These are phyloP conservation scores for Poeciliopsis presidionis DNA, from an alignment of 2,797 vertebrate genomes.

Conservation along the genomic window DNA sequence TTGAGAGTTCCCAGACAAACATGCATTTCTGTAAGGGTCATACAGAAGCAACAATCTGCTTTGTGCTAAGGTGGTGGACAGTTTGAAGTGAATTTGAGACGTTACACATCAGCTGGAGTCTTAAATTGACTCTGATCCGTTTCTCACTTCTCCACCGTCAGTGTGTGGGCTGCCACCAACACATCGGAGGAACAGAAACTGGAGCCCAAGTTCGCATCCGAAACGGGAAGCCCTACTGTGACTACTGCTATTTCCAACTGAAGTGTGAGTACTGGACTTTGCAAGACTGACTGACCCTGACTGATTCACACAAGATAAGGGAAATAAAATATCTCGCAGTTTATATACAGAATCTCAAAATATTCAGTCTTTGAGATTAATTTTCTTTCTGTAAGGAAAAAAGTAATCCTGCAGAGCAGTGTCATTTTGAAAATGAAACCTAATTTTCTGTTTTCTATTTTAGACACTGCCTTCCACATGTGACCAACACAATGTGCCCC, in stretches of 20 bases:
- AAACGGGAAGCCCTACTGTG: slow-evolving; percentile 89
- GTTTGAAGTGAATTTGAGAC: slow-evolving; percentile 30
- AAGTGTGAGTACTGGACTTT: slow-evolving; percentile 81
- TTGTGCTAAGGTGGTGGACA: slow-evolving; percentile 27
- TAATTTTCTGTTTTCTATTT: slow-evolving; percentile 25
- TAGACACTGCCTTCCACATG: slow-evolving; percentile 75
- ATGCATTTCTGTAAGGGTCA: slow-evolving; percentile 3
- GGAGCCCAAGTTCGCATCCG: slow-evolving; percentile 90
- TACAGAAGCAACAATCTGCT: background rate
- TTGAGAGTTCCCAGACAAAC: slow-evolving; percentile 10
- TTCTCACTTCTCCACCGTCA: slow-evolving; percentile 61
- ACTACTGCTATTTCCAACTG: slow-evolving; percentile 89
- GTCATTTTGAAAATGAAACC: background rate
- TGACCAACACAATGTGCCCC: slow-evolving; percentile 81
- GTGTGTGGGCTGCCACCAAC: slow-evolving; percentile 86
- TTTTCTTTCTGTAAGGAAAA: background rate
- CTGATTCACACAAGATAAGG: background rate
- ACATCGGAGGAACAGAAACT: slow-evolving; percentile 83
- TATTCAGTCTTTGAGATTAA: background rate
- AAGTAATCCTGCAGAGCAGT: background rate
- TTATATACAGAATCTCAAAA: background rate
- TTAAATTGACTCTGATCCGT: background rate
- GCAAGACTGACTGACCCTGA: slow-evolving; percentile 2
- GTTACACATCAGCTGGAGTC: slow-evolving; percentile 18
- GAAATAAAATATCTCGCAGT: background rate